These are phyloP conservation scores for Syrista parreyssii DNA, from an alignment of 2,888 invertebrate genomes.

Conservation along the genomic window DNA sequence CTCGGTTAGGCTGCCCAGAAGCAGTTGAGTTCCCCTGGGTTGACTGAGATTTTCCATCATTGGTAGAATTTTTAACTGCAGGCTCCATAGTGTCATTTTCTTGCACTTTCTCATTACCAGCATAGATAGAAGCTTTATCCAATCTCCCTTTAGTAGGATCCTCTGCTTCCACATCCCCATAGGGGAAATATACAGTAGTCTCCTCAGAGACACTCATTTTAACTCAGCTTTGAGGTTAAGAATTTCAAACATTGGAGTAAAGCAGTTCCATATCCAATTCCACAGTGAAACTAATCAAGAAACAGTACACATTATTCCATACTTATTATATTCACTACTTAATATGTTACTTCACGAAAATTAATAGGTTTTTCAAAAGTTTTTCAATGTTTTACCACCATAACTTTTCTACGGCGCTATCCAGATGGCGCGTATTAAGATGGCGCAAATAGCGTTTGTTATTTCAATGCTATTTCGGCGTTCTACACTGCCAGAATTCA, in stretches of 20 bases:
- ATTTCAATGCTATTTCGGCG: constrained; percentile 37
- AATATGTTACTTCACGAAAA: background rate
- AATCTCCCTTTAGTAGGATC: background rate
- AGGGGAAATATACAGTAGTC: constrained; percentile 15
- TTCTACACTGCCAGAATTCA: constrained; percentile 37
- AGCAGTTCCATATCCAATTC: background rate
- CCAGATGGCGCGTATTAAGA: constrained; percentile 43
- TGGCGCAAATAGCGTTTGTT: constrained; percentile 27
- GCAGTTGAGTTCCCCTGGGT: background rate
- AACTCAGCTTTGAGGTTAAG: constrained; percentile 20
- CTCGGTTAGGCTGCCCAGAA: background rate
- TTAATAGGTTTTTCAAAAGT: constrained; percentile 18
- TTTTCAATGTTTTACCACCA: constrained; percentile 26
- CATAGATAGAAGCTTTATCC: background rate
- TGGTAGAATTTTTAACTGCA: background rate
- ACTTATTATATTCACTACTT: constrained; percentile 2
- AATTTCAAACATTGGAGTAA: constrained; percentile 9
- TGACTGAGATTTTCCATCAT: background rate
- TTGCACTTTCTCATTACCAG: background rate
- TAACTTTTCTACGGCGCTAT: constrained; percentile 22
- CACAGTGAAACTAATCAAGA: background rate
- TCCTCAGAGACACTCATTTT: constrained; percentile 21
- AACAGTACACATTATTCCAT: background rate
- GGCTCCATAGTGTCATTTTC: background rate
- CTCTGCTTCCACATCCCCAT: constrained; percentile 12